phyloP scores from a whole-genome alignment of 2,113 vertebrate species.

The Phylloscopus trochiloides region DNA sequence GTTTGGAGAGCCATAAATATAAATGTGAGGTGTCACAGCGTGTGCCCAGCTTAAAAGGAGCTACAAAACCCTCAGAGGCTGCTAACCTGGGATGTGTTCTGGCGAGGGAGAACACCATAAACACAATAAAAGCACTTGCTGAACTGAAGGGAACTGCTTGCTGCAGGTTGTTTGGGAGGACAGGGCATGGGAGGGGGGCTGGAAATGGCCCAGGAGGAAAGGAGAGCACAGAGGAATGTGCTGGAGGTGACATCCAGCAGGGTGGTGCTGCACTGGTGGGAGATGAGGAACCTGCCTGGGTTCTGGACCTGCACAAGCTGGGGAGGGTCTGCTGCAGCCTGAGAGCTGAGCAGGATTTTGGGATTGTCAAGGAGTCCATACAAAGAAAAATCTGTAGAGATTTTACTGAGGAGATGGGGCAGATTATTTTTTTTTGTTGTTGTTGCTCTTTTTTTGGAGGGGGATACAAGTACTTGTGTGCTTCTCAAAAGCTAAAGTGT shows the following conservation, averaged over 20 bases:
- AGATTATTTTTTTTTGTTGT: not conserved
- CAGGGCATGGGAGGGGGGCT: not conserved
- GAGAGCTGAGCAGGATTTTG: not conserved
- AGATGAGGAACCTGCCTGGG: not conserved
- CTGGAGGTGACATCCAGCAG: not conserved
- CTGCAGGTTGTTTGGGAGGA: not conserved
- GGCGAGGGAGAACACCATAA: not conserved
- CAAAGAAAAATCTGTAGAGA: not conserved
- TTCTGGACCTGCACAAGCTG: not conserved
- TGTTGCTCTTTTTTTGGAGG: not conserved
- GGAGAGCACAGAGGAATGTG: not conserved
- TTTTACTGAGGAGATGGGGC: not conserved
- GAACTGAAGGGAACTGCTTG: not conserved
- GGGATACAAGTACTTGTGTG: rapidly evolving
- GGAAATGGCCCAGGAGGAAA: not conserved
- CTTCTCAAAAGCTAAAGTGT: not conserved
- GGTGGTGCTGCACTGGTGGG: not conserved
- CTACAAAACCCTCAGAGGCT: not conserved
- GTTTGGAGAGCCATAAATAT: not conserved
- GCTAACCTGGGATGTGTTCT: not conserved
- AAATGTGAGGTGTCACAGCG: not conserved
- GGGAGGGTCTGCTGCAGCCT: not conserved
- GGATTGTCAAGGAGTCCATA: not conserved
- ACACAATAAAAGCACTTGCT: not conserved
- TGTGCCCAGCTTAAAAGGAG: not conserved